Evolutionary conservation across 2,888 invertebrate species (phyloP), one percentile per base, ranked within the genome.

Genomic region (Pantelozetes paolii): DNA sequence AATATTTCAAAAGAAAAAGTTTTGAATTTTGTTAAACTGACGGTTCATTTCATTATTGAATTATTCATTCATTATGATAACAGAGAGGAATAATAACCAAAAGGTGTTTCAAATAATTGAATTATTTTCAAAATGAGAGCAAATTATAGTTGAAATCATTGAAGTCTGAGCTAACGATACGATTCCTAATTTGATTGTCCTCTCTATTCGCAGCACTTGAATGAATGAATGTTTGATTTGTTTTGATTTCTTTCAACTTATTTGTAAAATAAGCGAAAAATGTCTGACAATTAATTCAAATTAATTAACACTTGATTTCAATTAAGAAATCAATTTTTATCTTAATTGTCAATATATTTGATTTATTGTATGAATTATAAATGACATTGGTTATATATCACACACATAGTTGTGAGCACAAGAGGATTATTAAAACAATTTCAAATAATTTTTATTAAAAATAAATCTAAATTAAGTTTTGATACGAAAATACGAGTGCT

Each of bases 231-330:
- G n/a, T n/a, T n/a, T n/a, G n/a, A n/a, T n/a, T 9, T 18, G 28
- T 62, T 62, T 62, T 32, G 62, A 62, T 62, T 62, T 32, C 8
- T 62, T 62, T 15, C 32, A 9, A 32, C 26, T 62, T 62, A 62
- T 62, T 62, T 62, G 62, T 36, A 3, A 20, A 62, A 62, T 62
- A 62, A 36, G 62, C 36, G 23, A 32, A 62, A n/a, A 62, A 32
- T 18, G 30, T 59, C 18, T 62, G 30, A 36, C 20, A 50, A 6
- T 62, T 8, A 23, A 13, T 26, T 54, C 13, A 23, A 54, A 20
- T 3, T 26, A 8, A 54, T 54, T 54, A 54, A 13, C 11, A 6
- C 20, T 36, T 36, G 36, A 36, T 36, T 36, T 36, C 36, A 36
- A 11, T 36, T 36, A n/a, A n/a, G n/a, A n/a, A n/a, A n/a, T n/a